These are phyloP conservation scores for Ibidorhyncha struthersii DNA, from an alignment of 2,113 vertebrate species.

Conservation along the genomic window DNA sequence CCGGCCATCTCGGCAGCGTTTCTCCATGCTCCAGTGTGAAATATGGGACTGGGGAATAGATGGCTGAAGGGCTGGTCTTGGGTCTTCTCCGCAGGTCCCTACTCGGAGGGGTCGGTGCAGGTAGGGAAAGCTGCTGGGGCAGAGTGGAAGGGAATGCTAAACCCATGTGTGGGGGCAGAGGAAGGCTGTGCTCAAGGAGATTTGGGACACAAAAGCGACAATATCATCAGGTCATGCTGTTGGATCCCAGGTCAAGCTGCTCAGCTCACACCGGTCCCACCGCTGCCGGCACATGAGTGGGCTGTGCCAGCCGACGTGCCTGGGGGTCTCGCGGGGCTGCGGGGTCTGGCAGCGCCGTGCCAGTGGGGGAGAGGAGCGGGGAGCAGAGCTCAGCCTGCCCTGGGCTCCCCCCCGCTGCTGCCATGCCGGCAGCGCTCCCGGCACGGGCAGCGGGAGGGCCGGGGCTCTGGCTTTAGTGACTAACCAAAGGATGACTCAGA, in stretches of 20 bases:
- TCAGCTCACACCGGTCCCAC: accelerated
- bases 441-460: neutral
- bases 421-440: neutral
- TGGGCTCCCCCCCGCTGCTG: accelerated
- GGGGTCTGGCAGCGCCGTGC: neutral
- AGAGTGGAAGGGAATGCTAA: neutral
- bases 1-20: accelerated
- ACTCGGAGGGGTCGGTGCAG: neutral
- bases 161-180: accelerated
- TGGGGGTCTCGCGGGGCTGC: accelerated
- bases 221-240: neutral
- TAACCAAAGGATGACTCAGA: neutral
- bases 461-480: neutral
- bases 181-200: neutral
- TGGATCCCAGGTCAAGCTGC: neutral
- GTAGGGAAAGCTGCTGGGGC: neutral
- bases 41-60: neutral
- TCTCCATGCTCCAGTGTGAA: neutral
- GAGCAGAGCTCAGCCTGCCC: neutral
- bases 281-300: accelerated
- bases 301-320: too few relatives aligned
- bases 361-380: neutral
- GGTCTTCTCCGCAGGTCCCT: neutral
- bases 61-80: neutral
- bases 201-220: neutral